Conservation (phyloP, 2,113 vertebrate genomes). For the Ploceus nigricollis region DNA sequence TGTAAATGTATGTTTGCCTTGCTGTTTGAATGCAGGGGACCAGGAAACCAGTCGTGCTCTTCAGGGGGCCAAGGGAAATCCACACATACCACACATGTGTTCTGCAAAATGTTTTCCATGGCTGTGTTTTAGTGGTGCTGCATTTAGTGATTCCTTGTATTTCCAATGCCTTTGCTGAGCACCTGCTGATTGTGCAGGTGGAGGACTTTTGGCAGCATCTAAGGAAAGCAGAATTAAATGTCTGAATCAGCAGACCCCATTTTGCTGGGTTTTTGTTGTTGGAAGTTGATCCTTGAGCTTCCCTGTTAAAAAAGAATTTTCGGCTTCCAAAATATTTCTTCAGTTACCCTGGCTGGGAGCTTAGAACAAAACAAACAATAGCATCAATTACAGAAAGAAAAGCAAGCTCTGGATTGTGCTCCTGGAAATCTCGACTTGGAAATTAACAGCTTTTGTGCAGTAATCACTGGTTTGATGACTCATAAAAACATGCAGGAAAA, state of each 20-base stretch:
- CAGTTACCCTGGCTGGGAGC: background rate
- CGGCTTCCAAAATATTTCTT: background rate
- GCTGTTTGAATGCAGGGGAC: background rate
- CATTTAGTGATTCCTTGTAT: background rate
- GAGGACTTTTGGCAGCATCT: background rate
- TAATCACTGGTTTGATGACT: conserved; percentile 41
- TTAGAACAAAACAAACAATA: background rate
- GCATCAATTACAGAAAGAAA: background rate
- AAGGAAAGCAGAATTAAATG: background rate
- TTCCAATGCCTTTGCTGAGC: background rate
- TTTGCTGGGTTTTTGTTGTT: background rate
- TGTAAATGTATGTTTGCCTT: background rate
- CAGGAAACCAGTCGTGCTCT: background rate
- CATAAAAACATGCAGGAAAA: background rate
- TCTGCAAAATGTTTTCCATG: background rate
- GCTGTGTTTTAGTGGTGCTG: background rate
- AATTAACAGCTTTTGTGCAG: background rate
- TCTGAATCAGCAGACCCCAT: background rate
- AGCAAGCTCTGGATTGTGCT: background rate
- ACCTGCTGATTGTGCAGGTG: background rate
- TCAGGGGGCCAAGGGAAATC: background rate
- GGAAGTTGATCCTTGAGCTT: background rate
- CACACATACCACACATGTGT: rapidly evolving
- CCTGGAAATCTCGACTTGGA: background rate
- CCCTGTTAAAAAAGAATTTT: background rate